Conservation (phyloP, 2,888 invertebrate species). For the Drosophila leonis region DNA sequence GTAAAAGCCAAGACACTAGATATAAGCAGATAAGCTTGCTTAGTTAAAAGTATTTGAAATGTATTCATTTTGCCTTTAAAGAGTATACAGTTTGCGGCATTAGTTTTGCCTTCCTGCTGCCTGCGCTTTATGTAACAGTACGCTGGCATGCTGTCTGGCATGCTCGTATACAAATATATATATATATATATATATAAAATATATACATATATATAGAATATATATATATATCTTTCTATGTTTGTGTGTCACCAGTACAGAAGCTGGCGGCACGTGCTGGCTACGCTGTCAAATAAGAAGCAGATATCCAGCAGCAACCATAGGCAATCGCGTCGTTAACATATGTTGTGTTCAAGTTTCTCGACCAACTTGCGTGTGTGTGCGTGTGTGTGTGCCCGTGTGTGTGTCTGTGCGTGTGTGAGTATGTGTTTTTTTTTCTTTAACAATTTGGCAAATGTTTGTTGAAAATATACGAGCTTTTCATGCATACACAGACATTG, state of each 20-base stretch:
- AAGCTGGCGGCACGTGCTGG: constrained; percentile 60
- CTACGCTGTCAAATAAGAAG: constrained; percentile 27
- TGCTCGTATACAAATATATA: background rate
- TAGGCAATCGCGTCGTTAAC: constrained; percentile 67
- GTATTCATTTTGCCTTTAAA: background rate
- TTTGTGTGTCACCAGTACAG: constrained; percentile 42
- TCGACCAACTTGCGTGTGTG: constrained; percentile 49
- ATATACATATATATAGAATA: background rate
- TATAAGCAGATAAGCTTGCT: too few species aligned
- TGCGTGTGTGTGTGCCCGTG: background rate
- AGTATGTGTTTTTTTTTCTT: constrained; percentile 52
- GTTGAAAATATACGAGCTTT: constrained; percentile 64
- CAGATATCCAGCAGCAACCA: constrained; percentile 38
- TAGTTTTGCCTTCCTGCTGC: constrained; percentile 19
- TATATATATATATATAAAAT: background rate
- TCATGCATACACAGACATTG: constrained; percentile 39
- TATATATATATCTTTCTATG: constrained; percentile 4
- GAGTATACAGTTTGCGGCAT: constrained; percentile 36
- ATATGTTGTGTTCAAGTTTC: constrained; percentile 69
- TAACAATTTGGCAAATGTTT: constrained; percentile 74
- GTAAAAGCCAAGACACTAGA: too few species aligned
- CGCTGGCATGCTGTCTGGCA: constrained; percentile 35
- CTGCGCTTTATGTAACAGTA: constrained; percentile 40
- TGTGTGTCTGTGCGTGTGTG: constrained; percentile 23
- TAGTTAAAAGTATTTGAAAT: background rate